Evolutionary conservation across 2,113 vertebrate genomes (phyloP), one percentile per base, ranked within the genome.

Genomic region (Ranitomeya variabilis): DNA sequence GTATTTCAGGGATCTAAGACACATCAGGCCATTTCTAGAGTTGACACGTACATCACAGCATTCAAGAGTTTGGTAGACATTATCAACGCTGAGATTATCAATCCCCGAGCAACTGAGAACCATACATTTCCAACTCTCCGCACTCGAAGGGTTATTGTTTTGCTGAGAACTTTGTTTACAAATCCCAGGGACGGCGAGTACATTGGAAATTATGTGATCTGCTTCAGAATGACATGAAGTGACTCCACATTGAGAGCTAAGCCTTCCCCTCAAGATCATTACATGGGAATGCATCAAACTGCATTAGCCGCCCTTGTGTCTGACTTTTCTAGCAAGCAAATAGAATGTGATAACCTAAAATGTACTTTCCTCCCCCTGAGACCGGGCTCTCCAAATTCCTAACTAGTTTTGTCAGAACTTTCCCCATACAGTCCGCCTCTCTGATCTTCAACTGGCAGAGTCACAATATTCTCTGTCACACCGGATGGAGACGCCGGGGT

Each of bases 301-400:
- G 79, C 52, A 88, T 88, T 76, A 88, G 80, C 67, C 8, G 79
- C 19, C 67, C 55, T 45, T 23, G 54, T 13, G 69, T 88, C 80
- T 62, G 69, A 83, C 79, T 74, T 16, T 26, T 74, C 55, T 15
- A 83, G 54, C 67, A 69, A 52, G 79, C 67, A 88, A 88, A 88
- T 88, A 83, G 80, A 83, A 88, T 64, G 80, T 64, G 80, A 88
- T 88, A 64, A 64, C 67, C 80, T 74, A 76, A 88, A 83, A 83
- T 88, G 57, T 23, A 60, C 67, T 62, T 19, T 52, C 21, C 45
- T 64, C 87, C 85, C 85, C 85, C 80, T 52, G 87, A 76, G 60
- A 67, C 54, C 7, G 79, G 67, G 55, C 37, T 21, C 78, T 62
- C 69, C 37, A 26, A 67, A 83, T 73, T 74, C 31, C 80, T 88